Conservation (phyloP, 2,113 vertebrate genomes). For the Martes martes region DNA sequence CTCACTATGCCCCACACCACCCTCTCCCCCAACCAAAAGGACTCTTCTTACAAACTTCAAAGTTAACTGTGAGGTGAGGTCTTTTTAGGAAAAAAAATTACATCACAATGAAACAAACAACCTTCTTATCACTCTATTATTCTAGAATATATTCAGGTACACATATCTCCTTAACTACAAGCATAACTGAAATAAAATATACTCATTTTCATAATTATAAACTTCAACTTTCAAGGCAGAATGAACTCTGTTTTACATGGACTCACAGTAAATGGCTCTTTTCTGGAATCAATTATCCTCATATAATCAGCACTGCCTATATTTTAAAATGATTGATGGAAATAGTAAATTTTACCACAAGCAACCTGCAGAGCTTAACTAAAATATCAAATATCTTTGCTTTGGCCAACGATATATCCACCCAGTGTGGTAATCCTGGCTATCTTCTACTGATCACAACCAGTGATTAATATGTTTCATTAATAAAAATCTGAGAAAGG, state of each 20-base stretch:
- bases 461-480: not conserved
- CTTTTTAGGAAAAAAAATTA: not conserved
- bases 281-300: slow-evolving; percentile 39
- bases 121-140: not conserved
- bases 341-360: slow-evolving; percentile 44
- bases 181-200: not conserved
- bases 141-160: not conserved
- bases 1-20: not conserved
- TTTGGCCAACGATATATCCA: not conserved
- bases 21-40: rapidly evolving
- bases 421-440: not conserved
- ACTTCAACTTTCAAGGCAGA: not conserved
- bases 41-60: not conserved
- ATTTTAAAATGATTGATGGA: slow-evolving; percentile 46
- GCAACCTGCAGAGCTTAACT: not conserved
- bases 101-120: not conserved
- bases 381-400: slow-evolving; percentile 30
- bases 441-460: not conserved
- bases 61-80: not conserved
- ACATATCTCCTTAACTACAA: not conserved
- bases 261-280: not conserved
- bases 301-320: not conserved
- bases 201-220: slow-evolving; percentile 4
- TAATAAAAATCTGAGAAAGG: slow-evolving; percentile 17
- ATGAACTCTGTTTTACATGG: not conserved